phyloP scores from a whole-genome alignment of 2,888 invertebrate genomes.

The Cryptocephalus primarius region DNA sequence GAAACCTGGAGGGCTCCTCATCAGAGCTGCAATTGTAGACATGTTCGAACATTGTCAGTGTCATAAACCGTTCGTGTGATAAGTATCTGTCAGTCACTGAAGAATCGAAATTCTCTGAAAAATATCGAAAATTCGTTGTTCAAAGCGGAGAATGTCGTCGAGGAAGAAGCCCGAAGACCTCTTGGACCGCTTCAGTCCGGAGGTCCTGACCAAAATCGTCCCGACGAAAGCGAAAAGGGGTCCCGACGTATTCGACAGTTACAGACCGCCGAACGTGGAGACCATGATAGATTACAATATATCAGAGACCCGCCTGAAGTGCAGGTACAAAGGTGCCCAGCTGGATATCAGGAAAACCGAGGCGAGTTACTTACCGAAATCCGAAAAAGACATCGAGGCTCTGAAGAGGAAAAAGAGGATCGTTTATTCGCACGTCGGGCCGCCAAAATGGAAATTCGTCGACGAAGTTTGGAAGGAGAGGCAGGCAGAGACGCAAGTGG shows the following conservation, averaged over 20 bases:
- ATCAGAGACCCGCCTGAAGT: background rate
- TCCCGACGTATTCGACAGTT: background rate
- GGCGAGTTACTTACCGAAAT: background rate
- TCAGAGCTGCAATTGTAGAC: no score
- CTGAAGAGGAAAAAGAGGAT: background rate
- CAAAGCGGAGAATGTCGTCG: no score
- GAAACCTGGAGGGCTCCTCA: no score
- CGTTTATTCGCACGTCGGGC: conserved; percentile 13
- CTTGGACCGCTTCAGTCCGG: background rate
- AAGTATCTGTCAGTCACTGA: no score
- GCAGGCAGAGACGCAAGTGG: conserved; percentile 12
- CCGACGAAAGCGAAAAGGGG: background rate
- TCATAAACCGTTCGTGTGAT: no score
- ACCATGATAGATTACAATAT: background rate
- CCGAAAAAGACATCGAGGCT: background rate
- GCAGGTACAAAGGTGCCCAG: background rate
- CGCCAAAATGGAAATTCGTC: conserved; percentile 24
- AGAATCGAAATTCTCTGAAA: no score
- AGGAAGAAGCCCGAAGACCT: no score
- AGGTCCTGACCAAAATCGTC: background rate
- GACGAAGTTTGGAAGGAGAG: conserved; percentile 22
- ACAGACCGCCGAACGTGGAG: background rate
- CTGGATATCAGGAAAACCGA: background rate
- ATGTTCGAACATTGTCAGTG: no score
- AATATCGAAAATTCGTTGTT: no score